Evolutionary conservation across 2,113 vertebrate species (phyloP), one percentile per base, ranked within the genome.

Genomic region (Indicator indicator): DNA sequence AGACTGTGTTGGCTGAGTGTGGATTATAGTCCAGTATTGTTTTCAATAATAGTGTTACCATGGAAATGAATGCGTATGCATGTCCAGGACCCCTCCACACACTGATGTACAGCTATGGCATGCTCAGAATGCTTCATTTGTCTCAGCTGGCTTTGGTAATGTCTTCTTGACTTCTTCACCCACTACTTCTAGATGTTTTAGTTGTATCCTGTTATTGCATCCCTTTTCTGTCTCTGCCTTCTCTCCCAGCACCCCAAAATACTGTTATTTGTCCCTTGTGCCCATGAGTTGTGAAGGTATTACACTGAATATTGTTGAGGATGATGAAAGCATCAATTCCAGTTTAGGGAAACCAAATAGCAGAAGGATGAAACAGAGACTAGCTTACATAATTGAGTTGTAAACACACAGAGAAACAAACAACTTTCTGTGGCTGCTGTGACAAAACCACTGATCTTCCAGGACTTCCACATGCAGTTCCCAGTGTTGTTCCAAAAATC

Each of bases 41-140:
- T 98, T 98, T 98, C 97, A 98, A 94, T 97, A 98, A 98, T 98
- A 98, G 78, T 97, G 97, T 98, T 97, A 94, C 97, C 97, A 98
- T 98, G 97, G 98, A 96, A 98, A 97, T 96, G 85, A 95, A 96
- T 92, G 96, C 86, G 91, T 89, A 88, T 96, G 95, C 83, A 86
- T 82, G 46, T 52, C 89, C 83, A 86, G 96, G 96, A 89, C 73
- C 63, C 91, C 77, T 93, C 76, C 60, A 46, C 55, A 15, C n/a
- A 36, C 90, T 72, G 86, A 90, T 86, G 73, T 86, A 48, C 80
- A 93, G 84, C 86, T 88, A 38, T 17, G 44, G 30, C 83, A 36
- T 56, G 89, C 87, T 82, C 52, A 91, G 91, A 86, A 38, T 40
- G 3, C 79, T 88, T 84, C 42, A 28, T 55, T 65, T 52, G 32